Evolutionary conservation across 2,888 invertebrate genomes (phyloP), one percentile per base, ranked within the genome.

Genomic region (Eilema sororculum): DNA sequence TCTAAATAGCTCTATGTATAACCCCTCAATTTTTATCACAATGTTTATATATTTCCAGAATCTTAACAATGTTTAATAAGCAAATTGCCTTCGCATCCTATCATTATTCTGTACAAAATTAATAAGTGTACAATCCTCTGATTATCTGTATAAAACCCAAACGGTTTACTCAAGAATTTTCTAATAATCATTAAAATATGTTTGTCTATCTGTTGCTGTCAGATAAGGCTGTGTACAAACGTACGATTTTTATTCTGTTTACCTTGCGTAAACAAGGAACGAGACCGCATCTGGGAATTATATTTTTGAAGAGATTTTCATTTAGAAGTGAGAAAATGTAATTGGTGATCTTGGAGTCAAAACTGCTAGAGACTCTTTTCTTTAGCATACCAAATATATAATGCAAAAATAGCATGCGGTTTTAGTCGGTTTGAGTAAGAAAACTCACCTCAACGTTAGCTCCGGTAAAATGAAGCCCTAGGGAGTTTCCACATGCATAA

Each of bases 211-310:
- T 63, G 46, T 22, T 30, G 61, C 28, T 58, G 33, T 25, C 8
- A 24, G 67, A 60, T 67, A 71, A 65, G 59, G 33, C 10, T 20
- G 57, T 41, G 52, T 46, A 59, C 62, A 64, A 41, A 76, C 57
- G 46, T 46, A 13, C 24, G 22, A 41, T 58, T 69, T 59, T 62
- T 56, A 25, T 13, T 65, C 46, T 65, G 56, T 37, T 67, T 66
- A 6, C 28, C 13, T 52, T 28, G 30, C 30, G 30, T 6, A 30
- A 65, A 65, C 64, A 30, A 22, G n/a, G 13, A 56, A 52, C 22
- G 28, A 52, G 12, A 56, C 28, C 22, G 8, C 22, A n/a, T 52
- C 52, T 28, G 4, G 20, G 46, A 46, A 25, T 28, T 52, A 13
- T 52, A 22, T 30, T 6, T 13, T 52, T 0, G 22, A 52, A 64